Evolutionary conservation across 92 coral and sea anemone genomes (phyloP).

Genomic region (Heteractis magnifica): DNA sequence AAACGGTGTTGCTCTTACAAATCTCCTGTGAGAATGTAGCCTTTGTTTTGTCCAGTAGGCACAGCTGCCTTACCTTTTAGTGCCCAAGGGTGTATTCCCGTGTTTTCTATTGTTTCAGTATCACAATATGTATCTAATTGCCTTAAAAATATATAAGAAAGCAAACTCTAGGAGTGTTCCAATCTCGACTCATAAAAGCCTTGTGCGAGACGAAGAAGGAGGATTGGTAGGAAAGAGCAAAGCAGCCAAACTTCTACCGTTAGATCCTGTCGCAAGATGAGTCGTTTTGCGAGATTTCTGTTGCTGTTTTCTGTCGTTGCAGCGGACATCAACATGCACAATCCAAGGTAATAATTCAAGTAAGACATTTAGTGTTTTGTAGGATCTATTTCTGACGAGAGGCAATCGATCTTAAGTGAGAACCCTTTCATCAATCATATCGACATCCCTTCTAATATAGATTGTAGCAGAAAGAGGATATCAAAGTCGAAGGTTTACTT

Average conservation of each 20-base stretch:
- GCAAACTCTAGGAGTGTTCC: background rate
- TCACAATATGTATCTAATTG: background rate
- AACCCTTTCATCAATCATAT: no score
- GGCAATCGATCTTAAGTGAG: no score
- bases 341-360: conserved; percentile 30
- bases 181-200: background rate
- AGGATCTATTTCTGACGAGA: no score
- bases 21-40: background rate
- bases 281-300: background rate
- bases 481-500: no score
- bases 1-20: background rate
- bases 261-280: background rate
- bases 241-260: background rate
- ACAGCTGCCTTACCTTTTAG: background rate
- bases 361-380: background rate
- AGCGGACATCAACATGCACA: conserved; percentile 46
- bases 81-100: background rate
- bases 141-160: background rate
- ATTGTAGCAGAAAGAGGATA: no score
- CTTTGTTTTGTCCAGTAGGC: background rate
- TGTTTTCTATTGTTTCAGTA: background rate
- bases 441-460: no score
- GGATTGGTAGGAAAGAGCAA: background rate
- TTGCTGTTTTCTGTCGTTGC: conserved; percentile 17
- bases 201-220: background rate